Evolutionary conservation across 2,888 invertebrate species (phyloP), one percentile per base, ranked within the genome.

Genomic region (Selenia dentaria): DNA sequence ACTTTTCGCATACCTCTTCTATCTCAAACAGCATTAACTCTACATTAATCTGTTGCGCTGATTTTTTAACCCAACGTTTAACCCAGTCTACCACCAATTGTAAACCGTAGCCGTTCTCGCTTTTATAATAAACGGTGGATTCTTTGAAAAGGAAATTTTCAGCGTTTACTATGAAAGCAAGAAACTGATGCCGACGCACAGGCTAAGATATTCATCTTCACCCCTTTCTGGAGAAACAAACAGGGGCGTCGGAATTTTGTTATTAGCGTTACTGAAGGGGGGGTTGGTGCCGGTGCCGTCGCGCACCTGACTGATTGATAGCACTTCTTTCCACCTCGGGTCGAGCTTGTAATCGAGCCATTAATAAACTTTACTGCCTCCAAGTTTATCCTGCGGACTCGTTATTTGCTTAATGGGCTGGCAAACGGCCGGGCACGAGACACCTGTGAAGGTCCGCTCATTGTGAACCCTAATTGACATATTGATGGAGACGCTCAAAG

Each of bases 271-370:
- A 82, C 84, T 78, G 86, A 79, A 81, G 80, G 77, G 80, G 77
- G 41, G 78, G 79, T 76, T 78, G 77, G 74, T 78, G 68, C 78
- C 74, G 74, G 69, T 77, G 68, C 80, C 83, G 86, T 84, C 83
- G 84, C 87, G 78, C 84, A 88, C 89, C 88, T 88, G 86, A 86
- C 89, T 88, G 90, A 90, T 89, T 89, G 89, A 90, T 90, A 88
- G 89, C 85, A 82, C 86, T 90, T 89, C 90, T 90, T 90, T 90
- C 85, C 81, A 83, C 87, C 86, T 86, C 84, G 89, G 89, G 87
- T 85, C 88, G 88, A 87, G 89, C 86, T 85, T 87, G 89, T 90
- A 90, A 90, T 90, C 90, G 90, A 85, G 88, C 85, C 89, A 90
- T 90, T 90, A 89, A 90, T 90, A 90, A 90, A 90, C 79, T 89